Percentiles rank a stretch among this genome's conserved stretches.
Evolutionary conservation across 2,888 invertebrate genomes (phyloP).

Genomic region (Oscheius sp.): DNA sequence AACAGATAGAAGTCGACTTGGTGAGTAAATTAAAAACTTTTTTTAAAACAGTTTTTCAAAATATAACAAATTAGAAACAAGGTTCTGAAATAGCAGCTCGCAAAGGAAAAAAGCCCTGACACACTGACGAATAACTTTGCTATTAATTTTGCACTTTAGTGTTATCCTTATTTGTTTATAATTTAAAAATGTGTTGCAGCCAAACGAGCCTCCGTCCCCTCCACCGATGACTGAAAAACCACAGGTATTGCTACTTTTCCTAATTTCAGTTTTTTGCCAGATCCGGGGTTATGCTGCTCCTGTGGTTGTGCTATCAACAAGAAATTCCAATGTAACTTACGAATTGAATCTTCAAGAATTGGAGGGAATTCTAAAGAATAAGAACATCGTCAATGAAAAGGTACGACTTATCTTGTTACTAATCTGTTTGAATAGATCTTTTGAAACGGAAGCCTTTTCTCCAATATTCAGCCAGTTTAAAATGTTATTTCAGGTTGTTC

Average conservation of each 20-base stretch:
- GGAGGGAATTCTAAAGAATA: background rate
- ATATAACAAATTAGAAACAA: too few species aligned
- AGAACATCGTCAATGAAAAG: background rate
- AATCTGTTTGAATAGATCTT: too few species aligned
- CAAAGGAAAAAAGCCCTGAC: background rate
- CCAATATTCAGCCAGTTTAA: too few species aligned
- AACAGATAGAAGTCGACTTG: too few species aligned
- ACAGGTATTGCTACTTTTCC: background rate
- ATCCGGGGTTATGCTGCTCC: background rate
- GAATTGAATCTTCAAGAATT: background rate
- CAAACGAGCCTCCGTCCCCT: background rate
- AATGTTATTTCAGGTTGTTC: constrained; percentile 77
- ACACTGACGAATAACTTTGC: background rate
- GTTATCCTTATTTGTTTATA: background rate
- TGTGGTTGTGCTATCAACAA: background rate
- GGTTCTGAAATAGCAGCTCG: too few species aligned
- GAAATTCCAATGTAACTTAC: background rate
- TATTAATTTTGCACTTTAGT: background rate
- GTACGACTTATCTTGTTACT: background rate
- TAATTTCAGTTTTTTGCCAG: background rate
- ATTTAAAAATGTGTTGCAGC: background rate
- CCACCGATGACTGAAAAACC: background rate
- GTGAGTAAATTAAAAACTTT: too few species aligned
- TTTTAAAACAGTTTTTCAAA: too few species aligned
- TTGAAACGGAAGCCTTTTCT: too few species aligned